Percentiles rank a stretch among this genome's conserved stretches.
These are phyloP conservation scores for Drosophila bocqueti DNA, from an alignment of 1,140 invertebrate genomes.

Conservation along the genomic window DNA sequence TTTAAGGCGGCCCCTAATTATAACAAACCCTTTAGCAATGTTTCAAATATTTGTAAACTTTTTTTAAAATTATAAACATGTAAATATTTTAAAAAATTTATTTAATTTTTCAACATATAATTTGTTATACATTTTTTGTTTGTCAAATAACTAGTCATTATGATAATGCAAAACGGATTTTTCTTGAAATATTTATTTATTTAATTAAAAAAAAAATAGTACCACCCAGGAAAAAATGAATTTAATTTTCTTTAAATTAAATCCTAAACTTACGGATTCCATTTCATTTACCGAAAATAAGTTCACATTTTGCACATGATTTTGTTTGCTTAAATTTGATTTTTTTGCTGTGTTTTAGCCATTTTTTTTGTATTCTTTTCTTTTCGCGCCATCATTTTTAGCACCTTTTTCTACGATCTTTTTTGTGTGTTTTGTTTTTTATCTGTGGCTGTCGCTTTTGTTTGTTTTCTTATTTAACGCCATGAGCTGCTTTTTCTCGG, in stretches of 20 bases:
- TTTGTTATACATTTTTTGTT: too few relatives aligned
- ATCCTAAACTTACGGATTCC: neutral
- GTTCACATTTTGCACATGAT: neutral
- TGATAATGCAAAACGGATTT: too few relatives aligned
- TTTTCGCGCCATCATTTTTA: constrained; percentile 66
- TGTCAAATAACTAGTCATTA: too few relatives aligned
- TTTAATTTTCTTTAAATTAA: neutral
- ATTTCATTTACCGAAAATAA: neutral
- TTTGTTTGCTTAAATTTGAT: constrained; percentile 16
- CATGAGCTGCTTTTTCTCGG: constrained; percentile 39
- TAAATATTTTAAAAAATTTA: neutral
- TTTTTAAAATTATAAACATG: neutral
- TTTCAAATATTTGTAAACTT: neutral
- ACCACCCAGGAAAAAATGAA: too few relatives aligned
- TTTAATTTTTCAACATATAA: too few relatives aligned
- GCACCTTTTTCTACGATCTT: constrained; percentile 47
- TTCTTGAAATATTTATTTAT: too few relatives aligned
- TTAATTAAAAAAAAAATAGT: too few relatives aligned
- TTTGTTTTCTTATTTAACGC: constrained; percentile 67
- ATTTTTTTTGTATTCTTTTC: constrained; percentile 41
- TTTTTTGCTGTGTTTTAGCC: constrained; percentile 47
- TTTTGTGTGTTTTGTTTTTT: neutral
- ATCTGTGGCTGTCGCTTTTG: constrained; percentile 29
- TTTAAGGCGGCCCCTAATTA: constrained; percentile 17
- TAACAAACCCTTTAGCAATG: neutral